These are phyloP conservation scores for Phortica okadai DNA, from an alignment of 2,888 invertebrate genomes.

Conservation along the genomic window DNA sequence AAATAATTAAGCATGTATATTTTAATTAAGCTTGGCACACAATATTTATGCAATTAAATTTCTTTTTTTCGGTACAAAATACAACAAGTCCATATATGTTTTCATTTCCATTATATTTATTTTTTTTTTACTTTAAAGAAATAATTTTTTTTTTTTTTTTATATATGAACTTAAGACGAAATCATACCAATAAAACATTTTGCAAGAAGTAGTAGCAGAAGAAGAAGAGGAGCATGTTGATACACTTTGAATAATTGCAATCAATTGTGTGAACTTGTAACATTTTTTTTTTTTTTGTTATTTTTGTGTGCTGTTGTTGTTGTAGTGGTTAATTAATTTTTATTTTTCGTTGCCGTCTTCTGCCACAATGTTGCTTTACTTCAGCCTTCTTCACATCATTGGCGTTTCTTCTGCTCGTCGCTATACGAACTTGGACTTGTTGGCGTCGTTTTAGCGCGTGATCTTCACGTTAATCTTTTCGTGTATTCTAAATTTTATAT, in stretches of 20 bases:
- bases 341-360: background rate
- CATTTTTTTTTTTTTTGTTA: slow-evolving; percentile 5
- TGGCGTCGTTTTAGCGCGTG: background rate
- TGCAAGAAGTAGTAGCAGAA: slow-evolving; percentile 65
- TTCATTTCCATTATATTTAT: background rate
- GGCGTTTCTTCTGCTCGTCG: background rate
- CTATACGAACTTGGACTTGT: background rate
- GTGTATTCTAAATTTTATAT: no score
- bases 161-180: slow-evolving; percentile 74
- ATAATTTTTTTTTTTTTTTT: slow-evolving; percentile 46
- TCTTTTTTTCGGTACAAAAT: slow-evolving; percentile 18
- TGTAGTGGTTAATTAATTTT: background rate
- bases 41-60: slow-evolving; percentile 7
- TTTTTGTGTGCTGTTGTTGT: background rate
- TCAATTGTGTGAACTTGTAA: background rate
- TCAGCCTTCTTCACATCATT: background rate
- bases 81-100: slow-evolving; percentile 25
- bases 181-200: slow-evolving; percentile 76
- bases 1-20: background rate
- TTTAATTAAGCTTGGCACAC: slow-evolving; percentile 35
- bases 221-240: background rate
- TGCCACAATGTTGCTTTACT: background rate
- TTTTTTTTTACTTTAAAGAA: no score
- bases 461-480: slow-evolving; percentile 8
- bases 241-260: slow-evolving; percentile 2